phyloP scores from a whole-genome alignment of 2,797 vertebrate genomes.

The Clarias pachynema region DNA sequence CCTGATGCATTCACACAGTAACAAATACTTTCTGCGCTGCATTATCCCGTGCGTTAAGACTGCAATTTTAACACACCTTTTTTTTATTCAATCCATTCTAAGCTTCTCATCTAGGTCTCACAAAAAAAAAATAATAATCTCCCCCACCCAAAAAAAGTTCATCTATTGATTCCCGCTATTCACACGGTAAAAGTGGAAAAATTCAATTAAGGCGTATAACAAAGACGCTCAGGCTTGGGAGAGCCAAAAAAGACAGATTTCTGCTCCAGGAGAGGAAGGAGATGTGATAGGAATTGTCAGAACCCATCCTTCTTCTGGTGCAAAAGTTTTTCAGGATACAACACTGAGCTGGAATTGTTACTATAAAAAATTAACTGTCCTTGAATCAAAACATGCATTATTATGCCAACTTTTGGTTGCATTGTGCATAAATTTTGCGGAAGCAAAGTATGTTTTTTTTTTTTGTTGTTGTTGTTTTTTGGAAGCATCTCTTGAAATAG shows the following conservation, averaged over 20 bases:
- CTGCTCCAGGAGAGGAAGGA: constrained; percentile 6
- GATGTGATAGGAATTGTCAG: constrained; percentile 4
- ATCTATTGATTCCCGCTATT: constrained; percentile 44
- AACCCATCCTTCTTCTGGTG: background rate
- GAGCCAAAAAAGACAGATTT: constrained; percentile 11
- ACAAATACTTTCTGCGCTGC: background rate
- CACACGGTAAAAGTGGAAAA: constrained; percentile 33
- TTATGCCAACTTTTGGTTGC: background rate
- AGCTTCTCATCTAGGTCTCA: constrained; percentile 17
- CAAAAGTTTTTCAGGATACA: background rate
- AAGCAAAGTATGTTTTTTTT: background rate
- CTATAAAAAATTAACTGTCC: constrained; percentile 28
- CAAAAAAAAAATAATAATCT: constrained; percentile 8
- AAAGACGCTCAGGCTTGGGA: constrained; percentile 22
- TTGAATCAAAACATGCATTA: constrained; percentile 10
- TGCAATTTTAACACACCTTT: constrained; percentile 36
- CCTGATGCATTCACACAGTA: constrained; percentile 16
- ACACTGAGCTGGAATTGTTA: background rate
- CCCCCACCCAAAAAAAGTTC: constrained; percentile 21
- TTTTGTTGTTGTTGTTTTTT: background rate
- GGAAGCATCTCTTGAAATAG: background rate
- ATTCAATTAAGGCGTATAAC: constrained; percentile 53
- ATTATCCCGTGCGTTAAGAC: constrained; percentile 30
- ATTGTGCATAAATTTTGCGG: background rate
- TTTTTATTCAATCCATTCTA: constrained; percentile 41